Evolutionary conservation across 2,888 invertebrate genomes (phyloP).

Genomic region (Eristalis intricaria): DNA sequence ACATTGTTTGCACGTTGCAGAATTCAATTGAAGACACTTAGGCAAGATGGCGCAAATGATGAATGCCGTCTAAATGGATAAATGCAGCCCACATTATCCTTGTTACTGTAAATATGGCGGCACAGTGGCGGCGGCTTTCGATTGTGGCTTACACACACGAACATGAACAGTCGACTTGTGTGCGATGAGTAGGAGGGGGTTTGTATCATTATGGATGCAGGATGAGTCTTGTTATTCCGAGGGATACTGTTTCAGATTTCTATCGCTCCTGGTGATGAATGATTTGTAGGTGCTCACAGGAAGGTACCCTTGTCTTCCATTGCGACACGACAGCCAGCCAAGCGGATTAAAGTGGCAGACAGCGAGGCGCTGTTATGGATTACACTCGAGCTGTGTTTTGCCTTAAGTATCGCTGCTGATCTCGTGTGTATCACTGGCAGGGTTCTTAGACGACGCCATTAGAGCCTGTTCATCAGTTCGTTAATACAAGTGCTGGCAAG

Average conservation of each 20-base stretch:
- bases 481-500: conserved; percentile 17
- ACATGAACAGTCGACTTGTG: too few relatives aligned
- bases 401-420: neutral
- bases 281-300: conserved; percentile 16
- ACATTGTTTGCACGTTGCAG: conserved; percentile 65
- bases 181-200: neutral
- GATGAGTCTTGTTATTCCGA: conserved; percentile 12
- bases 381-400: neutral
- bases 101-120: conserved; percentile 38
- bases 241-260: conserved; percentile 30
- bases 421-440: neutral
- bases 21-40: conserved; percentile 70
- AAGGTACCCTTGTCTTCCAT: neutral
- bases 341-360: neutral
- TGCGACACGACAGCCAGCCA: neutral
- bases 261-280: conserved; percentile 8
- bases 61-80: conserved; percentile 66
- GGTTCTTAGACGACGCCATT: neutral
- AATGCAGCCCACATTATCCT: conserved; percentile 67
- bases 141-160: conserved; percentile 13
- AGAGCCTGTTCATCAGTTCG: conserved; percentile 24
- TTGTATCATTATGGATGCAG: conserved; percentile 6
- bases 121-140: conserved; percentile 26
- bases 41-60: conserved; percentile 65
- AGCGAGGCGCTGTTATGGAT: neutral